Evolutionary conservation across 2,113 vertebrate species (phyloP).

Genomic region (Lipotes vexillifer): DNA sequence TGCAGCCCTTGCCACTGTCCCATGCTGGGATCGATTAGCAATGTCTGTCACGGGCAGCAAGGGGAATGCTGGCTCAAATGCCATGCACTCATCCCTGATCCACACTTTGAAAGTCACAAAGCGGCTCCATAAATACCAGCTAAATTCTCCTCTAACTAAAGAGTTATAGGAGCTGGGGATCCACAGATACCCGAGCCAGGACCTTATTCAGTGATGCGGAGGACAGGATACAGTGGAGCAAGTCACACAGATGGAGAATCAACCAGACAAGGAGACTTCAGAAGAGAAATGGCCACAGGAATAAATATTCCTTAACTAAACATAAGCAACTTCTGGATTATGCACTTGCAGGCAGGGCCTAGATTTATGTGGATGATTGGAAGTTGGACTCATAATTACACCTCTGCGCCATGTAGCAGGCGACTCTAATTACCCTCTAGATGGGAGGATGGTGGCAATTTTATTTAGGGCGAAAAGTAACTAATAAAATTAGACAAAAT

Average conservation of each 20-base stretch:
- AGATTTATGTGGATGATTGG: rapidly evolving
- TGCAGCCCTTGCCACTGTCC: not conserved
- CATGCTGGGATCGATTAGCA: not conserved
- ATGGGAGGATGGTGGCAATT: not conserved
- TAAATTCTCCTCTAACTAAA: not conserved
- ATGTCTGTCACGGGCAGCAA: not conserved
- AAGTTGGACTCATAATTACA: not conserved
- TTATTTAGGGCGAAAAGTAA: slow-evolving; percentile 21
- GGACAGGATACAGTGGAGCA: rapidly evolving
- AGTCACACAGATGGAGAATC: rapidly evolving
- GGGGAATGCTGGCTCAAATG: rapidly evolving
- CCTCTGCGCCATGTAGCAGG: rapidly evolving
- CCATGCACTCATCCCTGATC: not conserved
- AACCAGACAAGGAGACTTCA: not conserved
- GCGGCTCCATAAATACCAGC: not conserved
- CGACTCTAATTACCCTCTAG: not conserved
- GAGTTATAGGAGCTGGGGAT: not conserved
- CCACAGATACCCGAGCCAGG: rapidly evolving
- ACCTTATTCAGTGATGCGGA: rapidly evolving
- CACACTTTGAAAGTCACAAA: not conserved
- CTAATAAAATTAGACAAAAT: not conserved
- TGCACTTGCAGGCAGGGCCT: not conserved
- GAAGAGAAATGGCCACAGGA: not conserved
- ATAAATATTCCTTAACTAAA: not conserved
- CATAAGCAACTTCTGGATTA: not conserved